phyloP scores from a whole-genome alignment of 2,888 invertebrate genomes.

The Notodonta ziczac region DNA sequence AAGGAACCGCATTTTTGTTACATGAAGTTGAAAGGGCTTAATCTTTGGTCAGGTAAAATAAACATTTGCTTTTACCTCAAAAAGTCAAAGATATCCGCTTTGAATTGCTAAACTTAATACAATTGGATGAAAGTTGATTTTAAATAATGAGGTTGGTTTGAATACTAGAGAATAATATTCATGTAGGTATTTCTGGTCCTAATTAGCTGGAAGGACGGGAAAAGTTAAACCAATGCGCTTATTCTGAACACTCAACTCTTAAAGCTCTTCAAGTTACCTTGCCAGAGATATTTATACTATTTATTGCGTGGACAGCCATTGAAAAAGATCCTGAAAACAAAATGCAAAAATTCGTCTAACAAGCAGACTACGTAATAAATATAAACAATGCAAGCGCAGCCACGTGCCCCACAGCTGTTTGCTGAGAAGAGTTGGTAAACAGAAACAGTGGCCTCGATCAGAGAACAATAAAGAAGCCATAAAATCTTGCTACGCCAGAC shows the following conservation, averaged over 20 bases:
- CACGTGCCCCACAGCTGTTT: conserved; percentile 58
- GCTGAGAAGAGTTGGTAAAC: conserved; percentile 61
- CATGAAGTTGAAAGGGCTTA: conserved; percentile 70
- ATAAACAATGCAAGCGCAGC: conserved; percentile 32
- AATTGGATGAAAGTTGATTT: conserved; percentile 5
- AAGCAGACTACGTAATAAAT: conserved; percentile 3
- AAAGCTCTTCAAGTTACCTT: too few species aligned
- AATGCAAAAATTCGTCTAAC: not conserved
- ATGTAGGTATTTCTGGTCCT: too few species aligned
- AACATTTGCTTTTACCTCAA: conserved; percentile 64
- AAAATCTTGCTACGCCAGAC: conserved; percentile 71
- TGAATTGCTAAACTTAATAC: conserved; percentile 13
- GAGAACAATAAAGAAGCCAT: conserved; percentile 76
- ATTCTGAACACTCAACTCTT: too few species aligned
- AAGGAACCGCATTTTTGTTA: conserved; percentile 70
- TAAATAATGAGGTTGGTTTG: conserved; percentile 16
- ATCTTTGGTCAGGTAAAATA: conserved; percentile 73
- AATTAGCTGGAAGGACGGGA: too few species aligned
- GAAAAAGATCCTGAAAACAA: too few species aligned
- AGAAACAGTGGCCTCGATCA: conserved; percentile 58
- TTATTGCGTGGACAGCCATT: too few species aligned
- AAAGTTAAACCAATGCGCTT: too few species aligned
- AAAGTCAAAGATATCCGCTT: conserved; percentile 42
- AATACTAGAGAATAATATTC: too few species aligned
- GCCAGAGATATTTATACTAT: too few species aligned